These are phyloP conservation scores for Cryptoleucopteryx plumbea DNA, from an alignment of 2,113 vertebrate genomes.

Conservation along the genomic window DNA sequence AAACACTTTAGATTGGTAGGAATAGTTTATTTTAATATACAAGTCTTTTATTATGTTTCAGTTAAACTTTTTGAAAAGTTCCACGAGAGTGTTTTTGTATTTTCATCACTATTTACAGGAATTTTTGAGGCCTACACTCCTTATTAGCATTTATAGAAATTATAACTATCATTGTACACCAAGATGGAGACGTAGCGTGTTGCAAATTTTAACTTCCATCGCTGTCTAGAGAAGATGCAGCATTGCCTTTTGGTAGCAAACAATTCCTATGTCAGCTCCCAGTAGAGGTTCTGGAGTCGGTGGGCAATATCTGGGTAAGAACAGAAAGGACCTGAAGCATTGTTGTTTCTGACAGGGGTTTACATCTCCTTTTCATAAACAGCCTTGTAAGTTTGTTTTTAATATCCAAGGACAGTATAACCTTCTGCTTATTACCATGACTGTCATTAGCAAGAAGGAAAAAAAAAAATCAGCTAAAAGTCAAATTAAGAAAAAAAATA, in stretches of 20 bases:
- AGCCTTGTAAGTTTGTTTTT: background rate
- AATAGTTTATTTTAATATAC: constrained; percentile 8
- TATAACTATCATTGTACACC: background rate
- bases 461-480: background rate
- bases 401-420: background rate
- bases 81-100: background rate
- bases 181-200: background rate
- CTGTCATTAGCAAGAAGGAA: background rate
- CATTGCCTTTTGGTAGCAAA: background rate
- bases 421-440: background rate
- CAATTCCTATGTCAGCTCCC: background rate
- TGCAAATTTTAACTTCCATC: background rate
- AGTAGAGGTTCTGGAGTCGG: background rate
- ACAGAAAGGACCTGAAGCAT: background rate
- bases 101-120: background rate
- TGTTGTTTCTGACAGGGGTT: background rate
- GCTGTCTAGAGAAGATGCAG: background rate
- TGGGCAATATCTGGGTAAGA: background rate
- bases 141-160: background rate
- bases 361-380: background rate
- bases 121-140: background rate
- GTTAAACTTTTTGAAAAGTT: constrained; percentile 8
- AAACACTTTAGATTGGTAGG: constrained; percentile 14
- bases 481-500: background rate
- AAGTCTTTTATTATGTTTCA: background rate